Conservation (phyloP, 2,888 invertebrate species). For the Tineola bisselliella region DNA sequence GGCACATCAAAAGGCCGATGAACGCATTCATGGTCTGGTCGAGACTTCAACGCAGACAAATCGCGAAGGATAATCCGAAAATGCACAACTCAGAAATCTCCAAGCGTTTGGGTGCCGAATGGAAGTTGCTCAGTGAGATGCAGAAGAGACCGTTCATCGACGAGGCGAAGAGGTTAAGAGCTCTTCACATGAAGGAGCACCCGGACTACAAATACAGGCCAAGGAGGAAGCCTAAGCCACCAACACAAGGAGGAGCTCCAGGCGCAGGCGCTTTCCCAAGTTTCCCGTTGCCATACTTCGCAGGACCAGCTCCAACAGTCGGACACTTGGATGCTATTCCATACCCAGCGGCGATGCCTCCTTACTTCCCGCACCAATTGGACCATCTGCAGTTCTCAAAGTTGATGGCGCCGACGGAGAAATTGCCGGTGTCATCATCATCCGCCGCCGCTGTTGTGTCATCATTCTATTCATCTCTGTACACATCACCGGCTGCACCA, state of each 20-base stretch:
- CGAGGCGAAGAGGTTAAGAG: slow-evolving; percentile 89
- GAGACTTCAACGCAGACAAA: slow-evolving; percentile 87
- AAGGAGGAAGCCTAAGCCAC: slow-evolving; percentile 83
- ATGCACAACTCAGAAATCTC: slow-evolving; percentile 93
- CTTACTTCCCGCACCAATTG: slow-evolving; percentile 81
- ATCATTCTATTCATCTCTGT: slow-evolving; percentile 75
- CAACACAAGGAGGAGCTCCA: slow-evolving; percentile 60
- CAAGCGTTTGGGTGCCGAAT: slow-evolving; percentile 90
- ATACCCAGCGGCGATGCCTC: slow-evolving; percentile 73
- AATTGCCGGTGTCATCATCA: slow-evolving; percentile 49
- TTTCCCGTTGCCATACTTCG: slow-evolving; percentile 73
- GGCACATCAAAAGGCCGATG: slow-evolving; percentile 96
- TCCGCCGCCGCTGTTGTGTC: slow-evolving; percentile 71
- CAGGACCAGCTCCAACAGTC: slow-evolving; percentile 68
- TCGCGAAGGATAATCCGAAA: slow-evolving; percentile 93
- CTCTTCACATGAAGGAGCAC: slow-evolving; percentile 90
- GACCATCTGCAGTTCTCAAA: slow-evolving; percentile 73
- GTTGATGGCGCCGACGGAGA: slow-evolving; percentile 61
- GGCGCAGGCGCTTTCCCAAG: slow-evolving; percentile 70
- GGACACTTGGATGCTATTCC: slow-evolving; percentile 69
- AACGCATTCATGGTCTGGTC: slow-evolving; percentile 99
- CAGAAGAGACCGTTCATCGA: slow-evolving; percentile 95
- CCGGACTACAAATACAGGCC: slow-evolving; percentile 93
- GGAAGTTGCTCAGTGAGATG: slow-evolving; percentile 87
- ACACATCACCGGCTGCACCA: slow-evolving; percentile 64